phyloP scores from a whole-genome alignment of 2,888 invertebrate genomes.

The Cantharis nigra region DNA sequence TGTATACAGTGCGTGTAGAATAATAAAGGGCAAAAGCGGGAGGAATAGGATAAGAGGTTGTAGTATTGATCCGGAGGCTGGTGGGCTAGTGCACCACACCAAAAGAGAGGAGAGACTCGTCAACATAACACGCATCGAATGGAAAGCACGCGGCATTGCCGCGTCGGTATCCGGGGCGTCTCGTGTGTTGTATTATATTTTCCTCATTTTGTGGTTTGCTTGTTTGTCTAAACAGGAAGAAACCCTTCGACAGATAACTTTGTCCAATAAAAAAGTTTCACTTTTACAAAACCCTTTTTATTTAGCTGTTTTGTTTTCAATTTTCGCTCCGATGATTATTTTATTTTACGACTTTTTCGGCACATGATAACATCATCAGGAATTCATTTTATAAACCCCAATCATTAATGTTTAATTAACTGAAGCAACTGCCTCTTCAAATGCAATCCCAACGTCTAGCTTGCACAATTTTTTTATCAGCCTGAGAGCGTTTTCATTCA shows the following conservation, averaged over 20 bases:
- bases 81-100: slow-evolving; percentile 20
- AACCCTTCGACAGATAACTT: slow-evolving; percentile 12
- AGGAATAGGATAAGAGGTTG: slow-evolving; percentile 32
- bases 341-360: background rate
- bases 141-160: slow-evolving; percentile 24
- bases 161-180: slow-evolving; percentile 13
- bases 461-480: background rate
- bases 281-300: background rate
- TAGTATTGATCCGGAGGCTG: slow-evolving; percentile 36
- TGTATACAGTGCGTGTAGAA: slow-evolving; percentile 22
- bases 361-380: background rate
- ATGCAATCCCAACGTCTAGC: background rate
- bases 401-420: slow-evolving; percentile 25
- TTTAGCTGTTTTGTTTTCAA: background rate
- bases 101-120: slow-evolving; percentile 26
- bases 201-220: slow-evolving; percentile 10
- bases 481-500: background rate
- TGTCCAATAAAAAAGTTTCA: slow-evolving; percentile 3
- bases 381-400: background rate
- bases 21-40: slow-evolving; percentile 29
- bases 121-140: slow-evolving; percentile 32
- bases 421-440: background rate
- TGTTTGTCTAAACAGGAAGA: slow-evolving; percentile 17
- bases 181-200: slow-evolving; percentile 8
- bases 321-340: background rate